Base-by-base conservation (phyloP, 2,888 invertebrate species). In the Pterostichus niger region DNA sequence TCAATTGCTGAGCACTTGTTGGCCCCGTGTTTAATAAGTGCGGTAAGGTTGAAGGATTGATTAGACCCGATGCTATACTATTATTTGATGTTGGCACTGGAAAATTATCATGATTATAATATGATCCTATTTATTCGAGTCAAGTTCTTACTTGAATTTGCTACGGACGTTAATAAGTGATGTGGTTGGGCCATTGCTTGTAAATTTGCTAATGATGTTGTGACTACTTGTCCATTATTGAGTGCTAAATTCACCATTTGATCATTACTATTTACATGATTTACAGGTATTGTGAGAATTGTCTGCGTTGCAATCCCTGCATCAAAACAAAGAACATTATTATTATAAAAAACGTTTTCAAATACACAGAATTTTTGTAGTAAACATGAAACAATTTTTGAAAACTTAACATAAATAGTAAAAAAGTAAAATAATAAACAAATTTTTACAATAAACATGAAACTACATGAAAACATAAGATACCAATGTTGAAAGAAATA, bases 281-380 rank as follows among this genome's bases (percentile, higher is more conserved):
- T 96, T 84, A 98, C 96, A 81, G 98, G 98, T 89, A 98, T 98
- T 86, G 98, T 98, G 87, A 98, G 92, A 88, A 98, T 97, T 88
- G 98, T 98, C 91, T 98, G 98, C 77, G 98, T 96, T 80, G 97
- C 97, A 89, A 98, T 95, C 86, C 98, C 98, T 98, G 91, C 84
- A 86, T 82, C 24, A 35, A 44, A 44, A 44, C 44, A 71, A 44
- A 71, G 6, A 40, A 35, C 31, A 79, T 46, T 33, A 13, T 52
- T 31, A 64, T 44, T 44, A 40, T 78, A 59, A 59, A 7, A 52
- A 52, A 52, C 1, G 10, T 40, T 40, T 40, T 40, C 7, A 40
- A 7, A 24, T 24, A 24, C 1, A 24, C 24, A 2, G 3, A 24
- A 24, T 24, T 24, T 24, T 24, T 24, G 3, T 24, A 24, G 3